Evolutionary conservation across 2,113 vertebrate genomes (phyloP).

Genomic region (Dendrocopos noguchii): DNA sequence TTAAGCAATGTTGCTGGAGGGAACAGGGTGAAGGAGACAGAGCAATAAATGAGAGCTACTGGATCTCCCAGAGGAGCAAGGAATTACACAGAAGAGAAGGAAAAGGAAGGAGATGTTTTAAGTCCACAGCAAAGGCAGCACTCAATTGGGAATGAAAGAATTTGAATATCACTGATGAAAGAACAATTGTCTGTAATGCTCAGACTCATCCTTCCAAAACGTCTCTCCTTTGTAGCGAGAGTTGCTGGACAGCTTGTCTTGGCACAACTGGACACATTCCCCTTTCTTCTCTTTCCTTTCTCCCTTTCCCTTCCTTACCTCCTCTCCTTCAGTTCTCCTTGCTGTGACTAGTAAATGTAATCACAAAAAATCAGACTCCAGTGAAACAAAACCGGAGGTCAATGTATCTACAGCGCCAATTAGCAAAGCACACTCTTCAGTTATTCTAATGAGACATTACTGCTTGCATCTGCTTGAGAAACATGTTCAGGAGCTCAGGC

Average conservation of each 20-base stretch:
- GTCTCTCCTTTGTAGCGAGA: conserved; percentile 11
- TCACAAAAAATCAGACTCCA: neutral
- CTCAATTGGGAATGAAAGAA: neutral
- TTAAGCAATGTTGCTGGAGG: neutral
- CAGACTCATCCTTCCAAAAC: conserved; percentile 12
- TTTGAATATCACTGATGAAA: conserved; percentile 28
- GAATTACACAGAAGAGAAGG: neutral
- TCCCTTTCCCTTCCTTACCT: neutral
- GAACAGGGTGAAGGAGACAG: neutral
- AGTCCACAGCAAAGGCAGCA: neutral
- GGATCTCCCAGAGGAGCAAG: neutral
- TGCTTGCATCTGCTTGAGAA: neutral
- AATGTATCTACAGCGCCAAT: neutral
- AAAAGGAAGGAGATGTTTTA: neutral
- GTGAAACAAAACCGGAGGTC: neutral
- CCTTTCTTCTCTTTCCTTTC: neutral
- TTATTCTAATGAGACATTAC: conserved; percentile 16
- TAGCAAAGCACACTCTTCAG: neutral
- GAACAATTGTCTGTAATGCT: neutral
- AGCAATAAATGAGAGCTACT: neutral
- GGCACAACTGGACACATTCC: neutral
- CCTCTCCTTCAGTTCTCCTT: conserved; percentile 16
- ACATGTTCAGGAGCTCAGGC: neutral
- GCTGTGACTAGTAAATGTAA: neutral
- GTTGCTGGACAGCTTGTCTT: neutral